phyloP scores from a whole-genome alignment of 2,888 invertebrate species.

The Ypsolopha sequella region DNA sequence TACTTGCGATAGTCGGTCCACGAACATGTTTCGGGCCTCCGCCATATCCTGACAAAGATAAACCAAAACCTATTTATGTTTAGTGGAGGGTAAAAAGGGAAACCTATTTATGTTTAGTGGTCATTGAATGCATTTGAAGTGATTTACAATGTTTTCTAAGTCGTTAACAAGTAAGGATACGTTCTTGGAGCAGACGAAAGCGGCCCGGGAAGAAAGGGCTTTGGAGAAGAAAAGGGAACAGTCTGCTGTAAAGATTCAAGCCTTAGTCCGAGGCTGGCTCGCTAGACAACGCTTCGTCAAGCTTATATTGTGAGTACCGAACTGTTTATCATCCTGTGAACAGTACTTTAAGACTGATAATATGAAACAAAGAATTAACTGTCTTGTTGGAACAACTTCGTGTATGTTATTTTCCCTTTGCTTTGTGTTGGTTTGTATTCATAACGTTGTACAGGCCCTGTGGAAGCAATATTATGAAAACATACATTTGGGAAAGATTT shows the following conservation, averaged over 20 bases:
- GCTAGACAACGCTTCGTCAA: conserved; percentile 72
- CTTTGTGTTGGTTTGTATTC: no score
- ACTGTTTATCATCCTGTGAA: no score
- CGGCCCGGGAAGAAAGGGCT: conserved; percentile 90
- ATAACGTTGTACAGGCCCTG: no score
- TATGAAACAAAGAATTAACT: no score
- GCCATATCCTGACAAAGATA: background rate
- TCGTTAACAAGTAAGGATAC: conserved; percentile 75
- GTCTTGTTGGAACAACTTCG: no score
- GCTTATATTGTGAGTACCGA: conserved; percentile 76
- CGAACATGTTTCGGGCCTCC: background rate
- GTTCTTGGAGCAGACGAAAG: conserved; percentile 92
- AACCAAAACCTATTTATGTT: background rate
- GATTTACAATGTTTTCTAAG: conserved; percentile 47
- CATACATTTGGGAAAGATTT: no score
- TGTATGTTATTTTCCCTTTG: no score
- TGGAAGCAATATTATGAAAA: no score
- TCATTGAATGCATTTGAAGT: background rate
- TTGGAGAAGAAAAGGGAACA: conserved; percentile 84
- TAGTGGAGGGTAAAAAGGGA: background rate
- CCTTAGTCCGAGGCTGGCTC: conserved; percentile 82
- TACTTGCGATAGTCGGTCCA: background rate
- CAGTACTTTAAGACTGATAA: no score
- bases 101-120: background rate
- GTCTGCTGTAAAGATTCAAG: conserved; percentile 81